Conservation (phyloP, 2,113 vertebrate species). For the Equus quagga region DNA sequence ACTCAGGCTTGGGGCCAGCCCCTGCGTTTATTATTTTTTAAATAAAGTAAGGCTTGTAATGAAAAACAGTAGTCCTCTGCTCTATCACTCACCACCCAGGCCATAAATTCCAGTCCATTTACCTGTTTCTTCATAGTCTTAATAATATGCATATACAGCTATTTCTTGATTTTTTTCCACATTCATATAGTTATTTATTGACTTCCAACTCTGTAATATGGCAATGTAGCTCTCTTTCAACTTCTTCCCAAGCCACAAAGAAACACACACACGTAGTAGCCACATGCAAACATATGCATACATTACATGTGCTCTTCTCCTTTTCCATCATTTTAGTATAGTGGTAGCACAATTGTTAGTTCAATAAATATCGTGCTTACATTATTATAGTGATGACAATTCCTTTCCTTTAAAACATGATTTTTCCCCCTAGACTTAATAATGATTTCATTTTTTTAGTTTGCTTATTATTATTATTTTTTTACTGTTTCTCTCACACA, state of each 20-base stretch:
- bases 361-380: background rate
- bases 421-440: background rate
- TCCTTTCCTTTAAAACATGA: conserved; percentile 32
- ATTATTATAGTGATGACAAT: background rate
- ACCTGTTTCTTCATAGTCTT: background rate
- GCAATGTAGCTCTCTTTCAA: background rate
- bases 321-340: background rate
- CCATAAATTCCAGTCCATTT: background rate
- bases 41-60: background rate
- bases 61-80: background rate
- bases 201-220: background rate
- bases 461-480: background rate
- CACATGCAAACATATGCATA: background rate
- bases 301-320: background rate
- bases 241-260: background rate
- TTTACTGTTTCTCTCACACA: background rate
- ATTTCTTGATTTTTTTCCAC: background rate
- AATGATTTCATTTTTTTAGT: background rate
- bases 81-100: background rate
- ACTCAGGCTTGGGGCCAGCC: no score
- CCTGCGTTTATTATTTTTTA: background rate
- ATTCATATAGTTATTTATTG: background rate
- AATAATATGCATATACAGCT: background rate
- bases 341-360: background rate
- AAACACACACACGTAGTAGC: background rate